Percentiles rank a stretch among this genome's conserved stretches.
Conservation (phyloP, 2,888 invertebrate genomes). For the Trachelus stipa region DNA sequence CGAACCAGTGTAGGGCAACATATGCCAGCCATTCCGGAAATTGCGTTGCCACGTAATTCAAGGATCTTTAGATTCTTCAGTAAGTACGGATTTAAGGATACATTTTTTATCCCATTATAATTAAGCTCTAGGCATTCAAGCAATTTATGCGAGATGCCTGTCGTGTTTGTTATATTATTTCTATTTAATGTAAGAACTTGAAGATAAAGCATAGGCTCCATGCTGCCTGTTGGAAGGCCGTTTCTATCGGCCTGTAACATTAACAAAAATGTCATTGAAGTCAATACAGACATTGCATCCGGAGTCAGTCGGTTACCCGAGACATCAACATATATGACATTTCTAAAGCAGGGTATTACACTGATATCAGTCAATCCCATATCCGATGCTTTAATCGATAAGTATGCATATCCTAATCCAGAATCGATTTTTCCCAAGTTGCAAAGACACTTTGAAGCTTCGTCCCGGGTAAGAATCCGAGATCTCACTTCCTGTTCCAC, state of each 20-base stretch:
- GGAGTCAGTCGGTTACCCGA: slow-evolving; percentile 70
- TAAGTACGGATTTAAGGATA: slow-evolving; percentile 27
- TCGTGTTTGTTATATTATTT: slow-evolving; percentile 69
- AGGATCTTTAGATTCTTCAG: slow-evolving; percentile 69
- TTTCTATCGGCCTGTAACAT: slow-evolving; percentile 73
- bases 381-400: slow-evolving; percentile 69
- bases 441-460: slow-evolving; percentile 65
- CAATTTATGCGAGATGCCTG: slow-evolving; percentile 70
- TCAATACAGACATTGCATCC: slow-evolving; percentile 68
- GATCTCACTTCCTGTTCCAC: neutral
- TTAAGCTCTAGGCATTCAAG: slow-evolving; percentile 71
- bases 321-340: slow-evolving; percentile 72
- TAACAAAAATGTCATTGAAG: slow-evolving; percentile 70
- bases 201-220: slow-evolving; percentile 71
- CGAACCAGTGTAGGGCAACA: slow-evolving; percentile 73
- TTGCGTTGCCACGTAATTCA: slow-evolving; percentile 70
- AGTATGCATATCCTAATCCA: slow-evolving; percentile 71
- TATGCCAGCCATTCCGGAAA: slow-evolving; percentile 66
- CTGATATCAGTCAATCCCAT: slow-evolving; percentile 70
- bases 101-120: slow-evolving; percentile 65
- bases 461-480: slow-evolving; percentile 54
- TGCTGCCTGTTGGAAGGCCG: slow-evolving; percentile 66
- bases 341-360: slow-evolving; percentile 68
- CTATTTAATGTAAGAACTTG: slow-evolving; percentile 72
- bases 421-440: slow-evolving; percentile 68